Conservation (phyloP, 1,140 invertebrate species). For the Archegozetes longisetosus region DNA sequence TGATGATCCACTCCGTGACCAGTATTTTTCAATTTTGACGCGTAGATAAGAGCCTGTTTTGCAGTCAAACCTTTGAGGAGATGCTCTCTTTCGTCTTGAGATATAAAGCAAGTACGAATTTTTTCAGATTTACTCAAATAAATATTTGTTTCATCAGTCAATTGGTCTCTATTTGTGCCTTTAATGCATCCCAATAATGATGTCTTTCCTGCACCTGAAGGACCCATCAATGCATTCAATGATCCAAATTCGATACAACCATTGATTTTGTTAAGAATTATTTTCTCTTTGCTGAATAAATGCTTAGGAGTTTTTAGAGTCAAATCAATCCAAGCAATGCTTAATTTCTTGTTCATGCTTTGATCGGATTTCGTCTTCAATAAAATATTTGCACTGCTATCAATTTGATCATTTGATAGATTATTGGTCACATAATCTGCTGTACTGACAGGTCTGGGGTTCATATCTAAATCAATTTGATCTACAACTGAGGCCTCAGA, state of each 20-base stretch:
- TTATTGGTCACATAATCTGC: not conserved
- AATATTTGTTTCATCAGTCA: not conserved
- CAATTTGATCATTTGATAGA: not conserved
- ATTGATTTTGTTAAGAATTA: slow-evolving; percentile 23
- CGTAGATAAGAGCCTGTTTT: slow-evolving; percentile 70
- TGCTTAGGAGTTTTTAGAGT: not conserved
- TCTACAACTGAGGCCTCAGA: no score
- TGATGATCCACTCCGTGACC: not conserved
- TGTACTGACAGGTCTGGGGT: not conserved
- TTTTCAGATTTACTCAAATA: not conserved
- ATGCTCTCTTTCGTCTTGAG: slow-evolving; percentile 71
- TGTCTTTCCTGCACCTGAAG: slow-evolving; percentile 43
- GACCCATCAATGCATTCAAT: slow-evolving; percentile 38
- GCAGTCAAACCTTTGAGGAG: slow-evolving; percentile 58
- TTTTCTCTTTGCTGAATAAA: no score
- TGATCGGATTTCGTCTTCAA: no score
- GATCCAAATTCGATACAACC: slow-evolving; percentile 27
- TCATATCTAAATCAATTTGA: no score
- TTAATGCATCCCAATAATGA: slow-evolving; percentile 23
- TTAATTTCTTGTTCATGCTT: not conserved
- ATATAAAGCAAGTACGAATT: slow-evolving; percentile 11
- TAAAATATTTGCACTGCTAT: no score
- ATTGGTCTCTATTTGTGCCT: not conserved
- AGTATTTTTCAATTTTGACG: slow-evolving; percentile 61
- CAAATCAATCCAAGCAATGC: not conserved